Conservation (phyloP, 1,140 invertebrate genomes). For the Bombus sibiricus region DNA sequence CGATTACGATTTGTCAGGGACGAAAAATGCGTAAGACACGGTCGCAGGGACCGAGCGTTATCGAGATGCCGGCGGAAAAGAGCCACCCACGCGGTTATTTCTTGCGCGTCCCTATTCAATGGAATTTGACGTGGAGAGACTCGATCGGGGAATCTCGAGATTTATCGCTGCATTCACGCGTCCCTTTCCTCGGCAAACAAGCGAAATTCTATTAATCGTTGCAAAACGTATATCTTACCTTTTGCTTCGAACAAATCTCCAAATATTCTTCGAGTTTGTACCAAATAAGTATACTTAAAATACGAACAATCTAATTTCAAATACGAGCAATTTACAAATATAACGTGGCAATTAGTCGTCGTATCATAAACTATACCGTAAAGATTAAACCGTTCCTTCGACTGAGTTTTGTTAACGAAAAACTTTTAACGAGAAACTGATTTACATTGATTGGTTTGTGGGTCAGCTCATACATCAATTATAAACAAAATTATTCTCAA, state of each 20-base stretch:
- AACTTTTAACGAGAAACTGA: not conserved
- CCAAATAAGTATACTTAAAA: not conserved
- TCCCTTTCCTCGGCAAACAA: not conserved
- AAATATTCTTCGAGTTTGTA: not conserved
- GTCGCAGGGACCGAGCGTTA: conserved; percentile 27
- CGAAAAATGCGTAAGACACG: conserved; percentile 46
- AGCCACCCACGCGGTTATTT: conserved; percentile 51
- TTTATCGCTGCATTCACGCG: conserved; percentile 37
- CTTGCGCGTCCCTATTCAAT: conserved; percentile 41
- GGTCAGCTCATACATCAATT: no score
- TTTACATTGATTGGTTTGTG: not conserved
- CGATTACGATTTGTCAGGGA: conserved; percentile 42
- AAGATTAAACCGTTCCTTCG: not conserved
- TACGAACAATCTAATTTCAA: not conserved
- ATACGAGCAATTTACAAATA: not conserved
- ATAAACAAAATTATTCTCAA: no score
- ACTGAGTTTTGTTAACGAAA: not conserved
- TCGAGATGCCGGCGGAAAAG: conserved; percentile 39
- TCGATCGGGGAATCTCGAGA: conserved; percentile 41
- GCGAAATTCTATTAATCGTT: conserved; percentile 3
- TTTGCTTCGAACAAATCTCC: no score
- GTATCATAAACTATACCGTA: not conserved
- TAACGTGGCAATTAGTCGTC: not conserved
- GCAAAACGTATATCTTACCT: not conserved
- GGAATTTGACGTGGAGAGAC: conserved; percentile 39